Base-by-base conservation (phyloP, 2,888 invertebrate species). In the Cactoblastis cactorum region DNA sequence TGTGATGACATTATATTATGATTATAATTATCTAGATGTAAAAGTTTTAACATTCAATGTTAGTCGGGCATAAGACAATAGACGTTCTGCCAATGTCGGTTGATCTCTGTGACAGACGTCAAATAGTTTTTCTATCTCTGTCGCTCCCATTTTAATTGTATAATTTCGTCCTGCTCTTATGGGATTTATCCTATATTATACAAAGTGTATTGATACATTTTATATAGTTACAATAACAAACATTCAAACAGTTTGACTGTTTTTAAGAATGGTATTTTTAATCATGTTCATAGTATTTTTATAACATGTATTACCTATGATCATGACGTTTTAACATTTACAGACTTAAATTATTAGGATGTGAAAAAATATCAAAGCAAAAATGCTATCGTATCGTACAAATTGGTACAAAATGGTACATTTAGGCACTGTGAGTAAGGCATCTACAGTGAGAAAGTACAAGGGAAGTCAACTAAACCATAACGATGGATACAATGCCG, bases 381-480 rank as follows among this genome's bases (percentile, higher is more conserved):
- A 76, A 76, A 81, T 77, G 71, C 78, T 80, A 80, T 74, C 69
- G 75, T 80, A 74, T 67, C 69, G 72, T 86, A 87, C 81, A 88
- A 86, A 84, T 83, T 86, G 83, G 77, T 86, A 86, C 74, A 83
- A 82, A 80, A 81, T 83, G 84, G 84, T 87, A 87, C 76, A 86
- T 78, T 80, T 91, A 94, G 94, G 94, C 94, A 94, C 94, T 94
- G 94, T 93, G 93, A 93, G 92, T 94, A 94, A 94, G 94, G 94
- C 94, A 94, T 90, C 94, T 94, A 94, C 94, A 94, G 92, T 93
- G 93, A 92, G 89, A 88, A 87, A 92, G 92, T 91, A 91, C 91
- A 83, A 71, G 65, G 61, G 69, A 62, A 63, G 53, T 51, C 54
- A 58, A 49, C 45, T 38, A 52, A 58, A 53, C 50, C 53, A 52